These are phyloP conservation scores for Dendrolimus punctatus DNA, from an alignment of 1,140 invertebrate genomes.

Conservation along the genomic window DNA sequence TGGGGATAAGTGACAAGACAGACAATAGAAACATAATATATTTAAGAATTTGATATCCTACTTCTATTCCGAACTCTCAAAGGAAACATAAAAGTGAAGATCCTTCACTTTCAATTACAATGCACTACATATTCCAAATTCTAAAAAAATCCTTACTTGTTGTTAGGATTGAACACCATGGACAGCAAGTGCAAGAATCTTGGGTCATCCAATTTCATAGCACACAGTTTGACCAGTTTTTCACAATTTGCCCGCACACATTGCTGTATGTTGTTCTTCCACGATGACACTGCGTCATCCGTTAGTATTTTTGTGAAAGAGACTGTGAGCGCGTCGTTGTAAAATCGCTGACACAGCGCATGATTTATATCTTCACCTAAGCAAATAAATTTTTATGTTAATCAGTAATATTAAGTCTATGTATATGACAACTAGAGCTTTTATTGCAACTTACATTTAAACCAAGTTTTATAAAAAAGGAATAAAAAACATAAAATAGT, in stretches of 20 bases:
- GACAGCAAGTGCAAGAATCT: conserved; percentile 93
- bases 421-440: too few relatives aligned
- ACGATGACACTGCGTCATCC: conserved; percentile 98
- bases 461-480: too few relatives aligned
- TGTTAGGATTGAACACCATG: conserved; percentile 94
- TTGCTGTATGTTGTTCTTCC: conserved; percentile 97
- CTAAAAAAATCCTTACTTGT: conserved; percentile 91
- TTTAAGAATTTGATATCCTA: too few relatives aligned
- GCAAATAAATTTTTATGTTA: conserved; percentile 11
- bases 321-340: conserved; percentile 93
- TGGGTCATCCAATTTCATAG: conserved; percentile 94
- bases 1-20: too few relatives aligned
- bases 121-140: too few relatives aligned
- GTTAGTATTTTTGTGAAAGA: conserved; percentile 98
- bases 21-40: too few relatives aligned
- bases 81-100: too few relatives aligned
- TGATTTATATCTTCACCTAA: conserved; percentile 91
- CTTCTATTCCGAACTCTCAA: too few relatives aligned
- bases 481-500: too few relatives aligned
- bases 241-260: conserved; percentile 96
- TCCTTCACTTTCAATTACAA: too few relatives aligned
- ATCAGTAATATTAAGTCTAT: too few relatives aligned
- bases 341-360: conserved; percentile 95
- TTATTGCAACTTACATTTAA: too few relatives aligned
- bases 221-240: conserved; percentile 92